phyloP scores from a whole-genome alignment of 2,113 vertebrate species.

The Peromyscus maniculatus region DNA sequence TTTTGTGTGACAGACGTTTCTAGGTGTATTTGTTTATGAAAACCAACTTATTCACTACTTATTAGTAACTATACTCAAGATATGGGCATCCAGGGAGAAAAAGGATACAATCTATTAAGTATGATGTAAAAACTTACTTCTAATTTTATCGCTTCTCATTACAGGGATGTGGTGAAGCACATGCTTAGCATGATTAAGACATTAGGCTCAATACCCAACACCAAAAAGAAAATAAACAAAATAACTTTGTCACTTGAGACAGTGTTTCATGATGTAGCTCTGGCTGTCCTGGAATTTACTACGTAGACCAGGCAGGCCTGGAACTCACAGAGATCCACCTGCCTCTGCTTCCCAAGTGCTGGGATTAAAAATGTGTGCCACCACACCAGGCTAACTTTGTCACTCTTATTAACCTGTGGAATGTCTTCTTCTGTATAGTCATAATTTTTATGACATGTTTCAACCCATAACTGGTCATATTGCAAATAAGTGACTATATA shows the following conservation, averaged over 20 bases:
- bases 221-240: not conserved
- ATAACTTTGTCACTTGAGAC: not conserved
- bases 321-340: not conserved
- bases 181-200: not conserved
- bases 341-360: not conserved
- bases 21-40: conserved; percentile 17
- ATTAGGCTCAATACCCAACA: not conserved
- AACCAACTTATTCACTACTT: not conserved
- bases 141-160: not conserved
- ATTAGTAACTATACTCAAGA: not conserved
- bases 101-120: not conserved
- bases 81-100: not conserved
- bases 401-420: not conserved
- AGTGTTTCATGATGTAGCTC: not conserved
- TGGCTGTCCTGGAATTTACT: not conserved
- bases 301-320: not conserved
- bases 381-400: no score
- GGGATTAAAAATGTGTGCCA: not conserved
- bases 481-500: not conserved
- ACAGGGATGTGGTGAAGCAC: not conserved
- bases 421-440: not conserved
- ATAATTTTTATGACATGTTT: not conserved
- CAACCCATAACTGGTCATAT: not conserved
- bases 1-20: not conserved
- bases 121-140: conserved; percentile 10